Evolutionary conservation across 1,140 invertebrate genomes (phyloP).

Genomic region (Drosophila leontia): DNA sequence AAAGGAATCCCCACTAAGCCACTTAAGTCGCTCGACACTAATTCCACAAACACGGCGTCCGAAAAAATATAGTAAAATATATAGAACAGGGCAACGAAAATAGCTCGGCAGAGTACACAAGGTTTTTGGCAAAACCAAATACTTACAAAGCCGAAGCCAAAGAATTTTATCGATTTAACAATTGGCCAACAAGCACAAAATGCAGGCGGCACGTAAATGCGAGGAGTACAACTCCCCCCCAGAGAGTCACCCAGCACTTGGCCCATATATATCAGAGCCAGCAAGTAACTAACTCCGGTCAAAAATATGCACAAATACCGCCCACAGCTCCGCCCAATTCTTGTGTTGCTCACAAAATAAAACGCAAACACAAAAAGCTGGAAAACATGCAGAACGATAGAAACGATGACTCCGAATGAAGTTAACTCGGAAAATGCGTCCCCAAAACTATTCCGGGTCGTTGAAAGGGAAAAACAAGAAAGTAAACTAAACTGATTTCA

Average conservation of each 20-base stretch:
- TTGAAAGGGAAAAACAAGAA: slow-evolving; percentile 22
- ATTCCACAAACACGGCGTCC: slow-evolving; percentile 18
- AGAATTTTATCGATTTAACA: slow-evolving; percentile 73
- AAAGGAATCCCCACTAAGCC: slow-evolving; percentile 29
- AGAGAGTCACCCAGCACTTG: slow-evolving; percentile 25
- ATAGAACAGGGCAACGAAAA: slow-evolving; percentile 14
- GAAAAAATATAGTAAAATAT: slow-evolving; percentile 35
- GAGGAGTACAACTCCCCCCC: slow-evolving; percentile 9
- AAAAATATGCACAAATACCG: slow-evolving; percentile 39
- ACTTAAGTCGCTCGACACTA: slow-evolving; percentile 19
- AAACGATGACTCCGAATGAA: slow-evolving; percentile 42
- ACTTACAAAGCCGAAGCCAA: slow-evolving; percentile 9
- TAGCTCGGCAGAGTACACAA: not conserved
- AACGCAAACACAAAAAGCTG: slow-evolving; percentile 44
- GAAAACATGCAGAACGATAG: slow-evolving; percentile 47
- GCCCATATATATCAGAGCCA: slow-evolving; percentile 37
- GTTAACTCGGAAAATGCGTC: slow-evolving; percentile 44
- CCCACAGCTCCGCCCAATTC: slow-evolving; percentile 18
- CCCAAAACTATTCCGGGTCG: slow-evolving; percentile 28
- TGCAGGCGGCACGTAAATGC: slow-evolving; percentile 46
- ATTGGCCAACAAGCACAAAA: slow-evolving; percentile 57
- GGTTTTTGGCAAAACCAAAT: slow-evolving; percentile 22
- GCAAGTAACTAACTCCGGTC: slow-evolving; percentile 26
- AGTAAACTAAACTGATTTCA: slow-evolving; percentile 39
- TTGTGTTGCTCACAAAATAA: slow-evolving; percentile 31